Conservation (phyloP, 2,113 vertebrate species). For the Eonycteris spelaea region DNA sequence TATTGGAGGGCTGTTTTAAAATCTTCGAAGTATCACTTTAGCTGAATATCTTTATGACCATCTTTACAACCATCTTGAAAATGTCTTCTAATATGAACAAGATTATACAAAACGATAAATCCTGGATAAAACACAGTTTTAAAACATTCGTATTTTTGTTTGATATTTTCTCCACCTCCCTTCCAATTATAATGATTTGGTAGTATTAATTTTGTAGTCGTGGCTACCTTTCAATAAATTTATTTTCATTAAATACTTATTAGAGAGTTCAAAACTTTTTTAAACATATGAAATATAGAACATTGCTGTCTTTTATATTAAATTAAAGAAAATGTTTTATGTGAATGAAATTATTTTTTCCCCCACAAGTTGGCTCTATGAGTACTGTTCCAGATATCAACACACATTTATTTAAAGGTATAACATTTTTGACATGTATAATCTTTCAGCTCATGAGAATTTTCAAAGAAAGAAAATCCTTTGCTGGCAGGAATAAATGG, state of each 20-base stretch:
- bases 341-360: slow-evolving; percentile 53
- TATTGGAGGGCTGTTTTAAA: background rate
- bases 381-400: background rate
- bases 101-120: slow-evolving; percentile 22
- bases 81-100: background rate
- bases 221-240: slow-evolving; percentile 38
- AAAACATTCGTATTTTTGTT: background rate
- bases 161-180: background rate
- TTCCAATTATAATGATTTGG: background rate
- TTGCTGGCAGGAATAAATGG: background rate
- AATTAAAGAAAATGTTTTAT: slow-evolving; percentile 55
- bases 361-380: background rate
- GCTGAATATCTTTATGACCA: background rate
- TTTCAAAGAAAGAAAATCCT: slow-evolving; percentile 7
- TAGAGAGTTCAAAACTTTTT: slow-evolving; percentile 41
- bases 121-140: slow-evolving; percentile 17
- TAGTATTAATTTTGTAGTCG: slow-evolving; percentile 35
- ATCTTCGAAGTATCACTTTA: background rate
- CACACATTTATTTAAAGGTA: slow-evolving; percentile 10
- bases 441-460: background rate
- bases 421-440: slow-evolving; percentile 2
- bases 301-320: slow-evolving; percentile 69
- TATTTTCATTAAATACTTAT: slow-evolving; percentile 56
- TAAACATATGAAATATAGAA: slow-evolving; percentile 51
- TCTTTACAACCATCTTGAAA: background rate